Evolutionary conservation across 2,113 vertebrate species (phyloP), one percentile per base, ranked within the genome.

Genomic region (Nansenia antarctica): DNA sequence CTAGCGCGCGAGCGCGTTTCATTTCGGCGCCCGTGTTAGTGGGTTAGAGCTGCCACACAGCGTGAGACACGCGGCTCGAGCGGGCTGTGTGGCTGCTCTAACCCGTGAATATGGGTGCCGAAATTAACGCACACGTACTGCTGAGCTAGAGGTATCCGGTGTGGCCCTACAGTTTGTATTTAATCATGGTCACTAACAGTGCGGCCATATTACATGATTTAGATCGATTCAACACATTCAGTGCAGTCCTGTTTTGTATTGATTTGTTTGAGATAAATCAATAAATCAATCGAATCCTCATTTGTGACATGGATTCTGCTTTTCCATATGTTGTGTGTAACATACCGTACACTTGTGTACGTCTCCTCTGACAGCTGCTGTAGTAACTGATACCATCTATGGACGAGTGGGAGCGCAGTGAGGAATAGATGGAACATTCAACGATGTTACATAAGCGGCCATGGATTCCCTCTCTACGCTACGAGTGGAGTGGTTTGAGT

Each of bases 371-470:
- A 79, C 37, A 74, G 64, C 70, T 77, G 47, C 62, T 58, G 37
- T 24, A 45, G 37, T n/a, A n/a, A n/a, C 24, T 39, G 31, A 62
- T 34, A 54, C 32, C n/a, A 35, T 22, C 53, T 18, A 70, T 39
- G 24, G 26, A 63, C 72, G 63, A 58, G 37, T 54, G 6, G 54
- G 35, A 53, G 58, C 73, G 72, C 30, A 64, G 70, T 18, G 53
- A 55, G 63, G 67, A 69, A 72, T 15, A 55, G 26, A 55, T 24
- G n/a, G 27, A 24, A 55, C 53, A 55, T 55, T 24, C n/a, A 55
- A 55, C 14, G 26, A 58, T 68, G 72, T 86, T 75, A 85, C 74
- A 52, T 75, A 84, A 85, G 58, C 18, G 22, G 37, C 65, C 66
- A 85, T 77, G 57, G 55, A 12, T 58, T 15, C 14, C 14, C 29